These are phyloP conservation scores for Progne subis DNA, from an alignment of 2,113 vertebrate genomes.

Conservation along the genomic window DNA sequence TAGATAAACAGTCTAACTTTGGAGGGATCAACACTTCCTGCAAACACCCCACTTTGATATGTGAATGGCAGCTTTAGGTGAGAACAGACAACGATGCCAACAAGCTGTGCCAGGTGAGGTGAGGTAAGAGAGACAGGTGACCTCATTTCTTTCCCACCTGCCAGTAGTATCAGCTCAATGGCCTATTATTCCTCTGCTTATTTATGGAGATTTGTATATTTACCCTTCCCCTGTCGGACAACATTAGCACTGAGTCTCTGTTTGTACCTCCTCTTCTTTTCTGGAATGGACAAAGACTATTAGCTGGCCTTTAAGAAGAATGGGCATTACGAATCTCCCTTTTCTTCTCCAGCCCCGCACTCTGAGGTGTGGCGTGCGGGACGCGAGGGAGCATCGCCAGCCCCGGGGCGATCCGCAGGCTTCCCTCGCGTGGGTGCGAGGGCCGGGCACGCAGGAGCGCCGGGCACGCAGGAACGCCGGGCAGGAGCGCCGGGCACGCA, in stretches of 20 bases:
- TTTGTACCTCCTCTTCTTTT: neutral
- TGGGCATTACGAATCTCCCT: rapidly evolving
- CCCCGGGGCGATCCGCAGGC: rapidly evolving
- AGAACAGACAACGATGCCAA: neutral
- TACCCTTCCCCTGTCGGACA: neutral
- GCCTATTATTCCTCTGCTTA: neutral
- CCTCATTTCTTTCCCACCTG: neutral
- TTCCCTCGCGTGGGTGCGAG: too few species aligned
- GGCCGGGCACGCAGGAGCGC: neutral
- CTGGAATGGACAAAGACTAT: neutral
- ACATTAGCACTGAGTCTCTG: neutral
- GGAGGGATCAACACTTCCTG: neutral
- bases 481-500: too few species aligned
- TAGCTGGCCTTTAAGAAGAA: neutral
- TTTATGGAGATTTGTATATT: neutral
- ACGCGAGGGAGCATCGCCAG: rapidly evolving
- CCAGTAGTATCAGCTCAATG: neutral
- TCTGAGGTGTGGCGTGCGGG: neutral
- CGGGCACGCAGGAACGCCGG: too few species aligned
- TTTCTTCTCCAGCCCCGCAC: neutral
- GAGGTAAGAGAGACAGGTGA: neutral
- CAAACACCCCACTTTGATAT: neutral
- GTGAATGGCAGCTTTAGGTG: neutral
- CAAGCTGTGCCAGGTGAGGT: neutral
- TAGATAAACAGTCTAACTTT: neutral